Percentiles rank a stretch among this genome's conserved stretches.
These are phyloP conservation scores for Pterostichus madidus DNA, from an alignment of 2,888 invertebrate species.

Conservation along the genomic window DNA sequence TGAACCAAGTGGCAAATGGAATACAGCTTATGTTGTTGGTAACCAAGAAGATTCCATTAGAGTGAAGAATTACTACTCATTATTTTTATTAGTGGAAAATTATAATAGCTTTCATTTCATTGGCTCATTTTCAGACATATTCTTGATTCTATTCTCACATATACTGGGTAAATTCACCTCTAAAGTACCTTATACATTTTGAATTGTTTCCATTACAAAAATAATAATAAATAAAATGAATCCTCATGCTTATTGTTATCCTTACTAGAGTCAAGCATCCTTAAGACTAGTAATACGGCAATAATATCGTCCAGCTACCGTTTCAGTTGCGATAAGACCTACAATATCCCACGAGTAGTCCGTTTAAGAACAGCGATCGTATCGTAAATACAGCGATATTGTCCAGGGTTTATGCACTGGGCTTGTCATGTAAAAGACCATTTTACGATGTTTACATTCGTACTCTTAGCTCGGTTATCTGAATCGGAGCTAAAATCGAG, in stretches of 20 bases:
- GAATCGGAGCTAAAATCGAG: conserved; percentile 22
- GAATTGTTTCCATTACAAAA: no score
- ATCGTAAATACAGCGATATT: conserved; percentile 53
- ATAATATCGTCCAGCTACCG: conserved; percentile 25
- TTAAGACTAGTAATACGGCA: neutral
- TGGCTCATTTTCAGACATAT: no score
- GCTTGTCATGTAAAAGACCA: conserved; percentile 21
- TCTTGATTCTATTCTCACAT: no score
- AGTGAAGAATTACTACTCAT: no score
- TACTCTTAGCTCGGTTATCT: conserved; percentile 10
- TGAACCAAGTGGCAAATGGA: no score
- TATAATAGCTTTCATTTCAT: no score
- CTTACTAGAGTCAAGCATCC: neutral
- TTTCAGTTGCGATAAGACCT: conserved; percentile 1
- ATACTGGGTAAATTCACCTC: no score
- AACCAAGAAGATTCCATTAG: no score
- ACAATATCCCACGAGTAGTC: conserved; percentile 32
- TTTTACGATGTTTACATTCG: conserved; percentile 57
- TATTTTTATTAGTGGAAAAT: no score
- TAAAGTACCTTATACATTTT: no score
- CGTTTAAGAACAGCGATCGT: neutral
- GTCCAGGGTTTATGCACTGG: conserved; percentile 40
- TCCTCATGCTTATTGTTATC: neutral
- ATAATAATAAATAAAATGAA: no score
- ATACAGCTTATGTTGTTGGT: no score